Evolutionary conservation across 2,797 vertebrate species (phyloP).

Genomic region (Macropodus opercularis): DNA sequence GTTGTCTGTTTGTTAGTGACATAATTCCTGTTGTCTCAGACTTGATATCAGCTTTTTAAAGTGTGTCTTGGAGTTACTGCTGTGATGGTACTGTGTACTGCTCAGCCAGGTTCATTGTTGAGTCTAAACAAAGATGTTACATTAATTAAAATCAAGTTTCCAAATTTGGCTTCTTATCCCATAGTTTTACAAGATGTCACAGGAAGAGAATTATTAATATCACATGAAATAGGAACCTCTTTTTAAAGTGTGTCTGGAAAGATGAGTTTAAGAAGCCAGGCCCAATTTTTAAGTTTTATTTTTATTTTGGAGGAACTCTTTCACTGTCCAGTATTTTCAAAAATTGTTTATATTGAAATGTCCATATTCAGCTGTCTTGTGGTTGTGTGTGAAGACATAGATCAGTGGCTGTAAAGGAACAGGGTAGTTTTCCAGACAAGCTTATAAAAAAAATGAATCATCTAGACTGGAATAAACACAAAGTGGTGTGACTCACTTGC

Average conservation of each 20-base stretch:
- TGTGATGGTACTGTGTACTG: constrained; percentile 79
- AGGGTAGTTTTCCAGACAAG: constrained; percentile 51
- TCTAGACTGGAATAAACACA: constrained; percentile 51
- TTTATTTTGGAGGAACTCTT: constrained; percentile 51
- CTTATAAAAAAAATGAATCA: constrained; percentile 20
- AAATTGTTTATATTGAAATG: constrained; percentile 66
- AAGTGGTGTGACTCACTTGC: constrained; percentile 43
- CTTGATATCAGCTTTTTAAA: constrained; percentile 46
- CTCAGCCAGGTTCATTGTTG: constrained; percentile 49
- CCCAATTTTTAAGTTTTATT: constrained; percentile 15
- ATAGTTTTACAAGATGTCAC: constrained; percentile 18
- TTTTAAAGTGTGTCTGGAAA: constrained; percentile 43
- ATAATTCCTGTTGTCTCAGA: constrained; percentile 23
- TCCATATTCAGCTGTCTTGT: constrained; percentile 69
- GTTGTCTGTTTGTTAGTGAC: constrained; percentile 29
- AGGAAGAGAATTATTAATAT: constrained; percentile 24
- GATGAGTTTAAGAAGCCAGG: constrained; percentile 20
- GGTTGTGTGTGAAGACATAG: constrained; percentile 58
- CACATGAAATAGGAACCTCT: constrained; percentile 16
- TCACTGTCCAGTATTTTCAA: constrained; percentile 73
- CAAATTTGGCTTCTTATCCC: constrained; percentile 28
- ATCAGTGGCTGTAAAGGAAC: constrained; percentile 55
- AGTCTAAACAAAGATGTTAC: constrained; percentile 35
- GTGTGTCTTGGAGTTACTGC: constrained; percentile 41
- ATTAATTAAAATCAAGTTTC: constrained; percentile 49